These are phyloP conservation scores for Didymodactylos carnosus DNA, from an alignment of 2,888 invertebrate genomes.

Conservation along the genomic window DNA sequence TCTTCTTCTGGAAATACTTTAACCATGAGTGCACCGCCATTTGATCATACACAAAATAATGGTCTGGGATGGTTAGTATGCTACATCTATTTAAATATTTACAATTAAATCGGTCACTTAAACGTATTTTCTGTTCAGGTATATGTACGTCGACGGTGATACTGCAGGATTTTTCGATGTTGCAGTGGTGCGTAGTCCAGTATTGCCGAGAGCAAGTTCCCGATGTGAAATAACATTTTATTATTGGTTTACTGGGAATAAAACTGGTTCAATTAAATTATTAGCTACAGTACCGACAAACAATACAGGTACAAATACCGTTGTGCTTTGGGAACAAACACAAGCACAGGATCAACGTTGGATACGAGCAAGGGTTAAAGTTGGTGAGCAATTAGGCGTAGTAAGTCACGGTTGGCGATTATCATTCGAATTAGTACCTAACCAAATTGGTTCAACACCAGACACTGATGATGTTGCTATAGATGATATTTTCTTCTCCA, in stretches of 20 bases:
- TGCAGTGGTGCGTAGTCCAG: slow-evolving; percentile 1
- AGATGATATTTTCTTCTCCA: slow-evolving; percentile 9
- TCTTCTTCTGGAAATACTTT: background rate
- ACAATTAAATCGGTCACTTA: background rate
- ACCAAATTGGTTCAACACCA: background rate
- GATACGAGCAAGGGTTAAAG: slow-evolving; percentile 2
- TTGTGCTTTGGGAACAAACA: background rate
- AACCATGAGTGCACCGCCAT: background rate
- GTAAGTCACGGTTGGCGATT: slow-evolving; percentile 8
- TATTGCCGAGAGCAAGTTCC: background rate
- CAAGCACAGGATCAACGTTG: background rate
- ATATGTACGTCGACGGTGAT: slow-evolving; percentile 2
- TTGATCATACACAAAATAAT: slow-evolving; percentile 8
- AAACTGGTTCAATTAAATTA: background rate
- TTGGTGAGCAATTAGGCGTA: background rate
- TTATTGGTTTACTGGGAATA: background rate
- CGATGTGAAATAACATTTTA: slow-evolving; percentile 5
- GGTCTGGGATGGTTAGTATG: slow-evolving; percentile 2
- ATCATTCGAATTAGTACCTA: background rate
- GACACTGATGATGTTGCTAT: slow-evolving; percentile 1
- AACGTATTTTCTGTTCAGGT: background rate
- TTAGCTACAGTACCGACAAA: too few relatives aligned
- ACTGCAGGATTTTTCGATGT: slow-evolving; percentile 1
- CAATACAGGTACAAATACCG: background rate
- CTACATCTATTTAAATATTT: background rate